Evolutionary conservation across 2,113 vertebrate genomes (phyloP).

Genomic region (Alosa alosa): DNA sequence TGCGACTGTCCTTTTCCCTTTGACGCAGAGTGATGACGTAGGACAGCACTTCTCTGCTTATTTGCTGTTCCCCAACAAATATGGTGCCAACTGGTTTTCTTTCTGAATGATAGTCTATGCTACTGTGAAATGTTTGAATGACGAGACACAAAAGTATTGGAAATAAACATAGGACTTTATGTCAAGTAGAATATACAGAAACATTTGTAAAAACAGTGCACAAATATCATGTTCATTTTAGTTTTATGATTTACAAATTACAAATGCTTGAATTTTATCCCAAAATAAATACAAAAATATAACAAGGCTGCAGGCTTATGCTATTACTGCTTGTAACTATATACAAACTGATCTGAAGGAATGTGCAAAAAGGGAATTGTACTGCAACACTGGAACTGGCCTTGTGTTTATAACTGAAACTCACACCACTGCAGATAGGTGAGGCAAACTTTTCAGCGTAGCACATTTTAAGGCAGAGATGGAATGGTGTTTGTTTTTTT

Average conservation of each 20-base stretch:
- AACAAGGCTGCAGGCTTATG: neutral
- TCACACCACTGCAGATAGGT: neutral
- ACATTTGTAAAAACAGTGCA: neutral
- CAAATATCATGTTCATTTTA: neutral
- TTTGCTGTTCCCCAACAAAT: too few relatives aligned
- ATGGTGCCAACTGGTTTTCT: neutral
- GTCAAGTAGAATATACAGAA: neutral
- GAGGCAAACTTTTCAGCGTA: too few relatives aligned
- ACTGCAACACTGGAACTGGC: constrained; percentile 4
- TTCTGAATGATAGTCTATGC: neutral
- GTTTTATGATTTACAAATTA: neutral
- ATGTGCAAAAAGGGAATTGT: neutral
- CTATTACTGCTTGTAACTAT: neutral
- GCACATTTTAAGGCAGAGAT: neutral
- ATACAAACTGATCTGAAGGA: neutral
- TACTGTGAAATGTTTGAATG: neutral
- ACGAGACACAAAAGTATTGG: neutral
- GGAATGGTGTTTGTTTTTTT: neutral
- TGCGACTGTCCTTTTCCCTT: neutral
- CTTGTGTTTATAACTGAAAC: neutral
- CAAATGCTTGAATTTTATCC: neutral
- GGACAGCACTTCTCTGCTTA: neutral
- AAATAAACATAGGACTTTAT: neutral
- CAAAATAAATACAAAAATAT: neutral
- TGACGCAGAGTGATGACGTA: neutral